Conservation (phyloP, 2,797 vertebrate species). For the Mus minutoides region DNA sequence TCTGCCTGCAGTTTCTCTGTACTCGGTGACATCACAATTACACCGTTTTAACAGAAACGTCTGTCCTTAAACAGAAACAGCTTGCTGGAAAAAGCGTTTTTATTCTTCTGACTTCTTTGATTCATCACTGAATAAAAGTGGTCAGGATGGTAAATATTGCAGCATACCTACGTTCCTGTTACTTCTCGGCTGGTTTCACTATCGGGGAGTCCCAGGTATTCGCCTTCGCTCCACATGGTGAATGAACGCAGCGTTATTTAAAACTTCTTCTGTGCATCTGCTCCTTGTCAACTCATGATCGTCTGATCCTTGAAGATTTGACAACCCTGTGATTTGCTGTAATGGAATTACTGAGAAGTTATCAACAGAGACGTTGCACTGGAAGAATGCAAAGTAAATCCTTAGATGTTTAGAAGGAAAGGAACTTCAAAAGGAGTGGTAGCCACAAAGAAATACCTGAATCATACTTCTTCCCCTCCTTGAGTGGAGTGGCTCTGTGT, state of each 20-base stretch:
- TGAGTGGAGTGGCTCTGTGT: slow-evolving; percentile 70
- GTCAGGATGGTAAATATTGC: slow-evolving; percentile 68
- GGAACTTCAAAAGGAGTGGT: slow-evolving; percentile 76
- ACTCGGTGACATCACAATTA: slow-evolving; percentile 87
- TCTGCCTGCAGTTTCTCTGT: slow-evolving; percentile 83
- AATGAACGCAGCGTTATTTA: slow-evolving; percentile 79
- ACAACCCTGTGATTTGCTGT: slow-evolving; percentile 83
- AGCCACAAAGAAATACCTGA: slow-evolving; percentile 75
- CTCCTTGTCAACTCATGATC: slow-evolving; percentile 83
- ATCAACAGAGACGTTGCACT: slow-evolving; percentile 76
- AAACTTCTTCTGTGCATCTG: slow-evolving; percentile 81
- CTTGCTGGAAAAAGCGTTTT: slow-evolving; percentile 82
- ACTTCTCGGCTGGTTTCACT: slow-evolving; percentile 77
- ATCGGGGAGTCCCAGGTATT: slow-evolving; percentile 70
- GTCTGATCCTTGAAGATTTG: slow-evolving; percentile 85
- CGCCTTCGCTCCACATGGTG: slow-evolving; percentile 68
- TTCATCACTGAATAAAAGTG: slow-evolving; percentile 77
- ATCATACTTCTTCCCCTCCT: background rate
- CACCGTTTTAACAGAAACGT: slow-evolving; percentile 83
- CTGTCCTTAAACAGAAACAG: slow-evolving; percentile 87
- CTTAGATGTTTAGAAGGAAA: slow-evolving; percentile 83
- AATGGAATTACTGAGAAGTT: slow-evolving; percentile 83
- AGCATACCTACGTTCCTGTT: slow-evolving; percentile 53
- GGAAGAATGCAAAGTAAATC: slow-evolving; percentile 80
- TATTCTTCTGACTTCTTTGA: slow-evolving; percentile 78